Base-by-base conservation (phyloP, 2,797 vertebrate species). In the Austrolebias charrua region DNA sequence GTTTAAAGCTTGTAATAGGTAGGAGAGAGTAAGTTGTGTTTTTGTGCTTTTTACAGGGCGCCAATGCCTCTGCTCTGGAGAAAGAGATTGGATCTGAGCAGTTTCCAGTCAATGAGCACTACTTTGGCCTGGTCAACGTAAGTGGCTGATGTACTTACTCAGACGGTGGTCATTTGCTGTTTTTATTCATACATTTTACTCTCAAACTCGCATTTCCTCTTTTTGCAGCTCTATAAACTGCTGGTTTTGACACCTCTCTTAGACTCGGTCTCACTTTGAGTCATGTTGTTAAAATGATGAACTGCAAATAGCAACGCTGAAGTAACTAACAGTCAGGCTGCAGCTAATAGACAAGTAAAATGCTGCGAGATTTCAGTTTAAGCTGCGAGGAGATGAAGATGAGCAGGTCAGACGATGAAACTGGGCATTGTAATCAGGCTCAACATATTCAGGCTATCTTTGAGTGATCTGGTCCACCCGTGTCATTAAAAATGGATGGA, bases 11-110 rank as follows among this genome's bases (percentile, higher is more conserved):
- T 38, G 5, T 53, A 9, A 55, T 64, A 29, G 46, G 43, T 53
- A 29, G 38, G 1, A 24, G 2, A 12, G 38, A 50, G 28, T 6
- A 49, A 47, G 10, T 20, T 20, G 6, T 48, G 29, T 38, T 15
- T 13, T 60, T 83, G 24, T 40, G 13, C 11, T 42, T 7, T 82
- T 76, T 60, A 44, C 64, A 94, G 94, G 94, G 94, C 93, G 92
- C 92, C 92, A 94, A 94, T 94, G 93, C 94, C 93, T 94, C 94
- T 89, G 92, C 94, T 91, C 91, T 94, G 92, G 94, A 94, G 91
- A 94, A 94, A 94, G 94, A 94, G 90, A 94, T 94, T 90, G 94
- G 94, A 92, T 93, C 92, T 82, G 94, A 94, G 89, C 94, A 94
- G 88, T 94, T 94, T 88, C 94, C 94, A 59, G 93, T 94, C 86